These are phyloP conservation scores for Fulica atra DNA, from an alignment of 2,113 vertebrate genomes.

Conservation along the genomic window DNA sequence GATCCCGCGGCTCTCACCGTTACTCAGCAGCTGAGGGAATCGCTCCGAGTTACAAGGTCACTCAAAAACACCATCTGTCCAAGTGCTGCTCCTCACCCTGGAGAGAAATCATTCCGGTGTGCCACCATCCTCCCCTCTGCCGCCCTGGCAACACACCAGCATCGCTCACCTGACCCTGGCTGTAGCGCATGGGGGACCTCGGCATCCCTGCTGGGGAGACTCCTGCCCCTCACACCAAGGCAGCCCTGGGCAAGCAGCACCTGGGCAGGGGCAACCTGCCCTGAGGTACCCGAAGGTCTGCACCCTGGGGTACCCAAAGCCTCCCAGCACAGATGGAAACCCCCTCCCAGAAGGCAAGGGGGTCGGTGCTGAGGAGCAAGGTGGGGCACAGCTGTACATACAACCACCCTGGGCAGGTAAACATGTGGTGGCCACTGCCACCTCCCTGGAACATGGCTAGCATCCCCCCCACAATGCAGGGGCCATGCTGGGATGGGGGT, in stretches of 20 bases:
- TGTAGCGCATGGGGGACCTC: fast-evolving
- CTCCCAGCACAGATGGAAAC: not conserved
- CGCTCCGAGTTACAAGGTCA: constrained; percentile 61
- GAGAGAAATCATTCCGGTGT: not conserved
- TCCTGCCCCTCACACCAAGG: fast-evolving
- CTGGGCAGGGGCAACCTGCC: not conserved
- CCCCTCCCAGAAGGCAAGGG: not conserved
- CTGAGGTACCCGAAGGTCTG: not conserved
- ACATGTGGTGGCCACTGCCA: fast-evolving
- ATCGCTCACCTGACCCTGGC: fast-evolving
- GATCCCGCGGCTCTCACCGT: not conserved
- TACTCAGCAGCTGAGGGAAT: constrained; percentile 17
- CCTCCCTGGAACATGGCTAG: not conserved
- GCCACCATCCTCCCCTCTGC: fast-evolving
- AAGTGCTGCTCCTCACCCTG: not conserved
- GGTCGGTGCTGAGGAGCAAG: not conserved
- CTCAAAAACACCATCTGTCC: constrained; percentile 67
- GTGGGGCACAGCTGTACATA: not conserved
- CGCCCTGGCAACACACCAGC: fast-evolving
- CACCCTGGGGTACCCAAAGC: not conserved
- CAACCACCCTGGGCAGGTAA: not conserved
- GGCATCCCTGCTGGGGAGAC: fast-evolving
- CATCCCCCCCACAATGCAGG: not conserved
- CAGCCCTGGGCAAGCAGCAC: not conserved
- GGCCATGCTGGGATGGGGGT: too few species aligned